Evolutionary conservation across 35 echinoderm and acorn worm species (phyloP), one percentile per base, ranked within the genome.

Genomic region (Diadema setosum): DNA sequence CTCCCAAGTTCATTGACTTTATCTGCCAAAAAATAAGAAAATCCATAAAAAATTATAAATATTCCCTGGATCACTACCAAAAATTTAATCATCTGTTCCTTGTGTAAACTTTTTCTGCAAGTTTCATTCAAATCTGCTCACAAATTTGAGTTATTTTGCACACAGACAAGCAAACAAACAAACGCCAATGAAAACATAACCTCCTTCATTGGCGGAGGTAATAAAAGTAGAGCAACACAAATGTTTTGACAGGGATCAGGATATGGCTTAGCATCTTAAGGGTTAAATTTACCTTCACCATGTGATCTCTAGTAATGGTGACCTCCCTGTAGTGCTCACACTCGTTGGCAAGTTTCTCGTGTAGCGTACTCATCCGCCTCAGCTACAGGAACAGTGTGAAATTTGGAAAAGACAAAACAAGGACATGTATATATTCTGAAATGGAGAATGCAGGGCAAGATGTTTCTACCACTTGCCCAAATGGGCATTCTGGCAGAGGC

Each of bases 241-340:
- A 12, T 57, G 52, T 57, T 12, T 57, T 57, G 12, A 57, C 21
- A 14, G 12, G 52, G 21, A 57, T 12, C 21, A 14, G 52, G 12
- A 57, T 14, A 14, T 57, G 12, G 52, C 52, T 57, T 12, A 14
- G 52, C n/a, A n/a, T n/a, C n/a, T n/a, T n/a, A n/a, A n/a, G n/a
- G n/a, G n/a, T n/a, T 67, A 34, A 91, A 33, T 45, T 50, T 81
- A 98, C 95, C 95, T 98, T 84, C 3, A 88, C 81, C 57, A 81
- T 89, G 58, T 87, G 86, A 60, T 87, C 88, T 73, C 91, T 93
- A 5, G 92, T 85, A 88, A 83, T 88, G 26, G 91, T 98, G 39
- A 98, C 86, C 65, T 98, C 95, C 83, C 91, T 94, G 57, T 91
- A 98, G 30, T 81, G 87, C 44, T 98, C 81, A 58, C 95, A 98